Conservation (phyloP, 2,797 vertebrate species). For the Alauda arvensis region DNA sequence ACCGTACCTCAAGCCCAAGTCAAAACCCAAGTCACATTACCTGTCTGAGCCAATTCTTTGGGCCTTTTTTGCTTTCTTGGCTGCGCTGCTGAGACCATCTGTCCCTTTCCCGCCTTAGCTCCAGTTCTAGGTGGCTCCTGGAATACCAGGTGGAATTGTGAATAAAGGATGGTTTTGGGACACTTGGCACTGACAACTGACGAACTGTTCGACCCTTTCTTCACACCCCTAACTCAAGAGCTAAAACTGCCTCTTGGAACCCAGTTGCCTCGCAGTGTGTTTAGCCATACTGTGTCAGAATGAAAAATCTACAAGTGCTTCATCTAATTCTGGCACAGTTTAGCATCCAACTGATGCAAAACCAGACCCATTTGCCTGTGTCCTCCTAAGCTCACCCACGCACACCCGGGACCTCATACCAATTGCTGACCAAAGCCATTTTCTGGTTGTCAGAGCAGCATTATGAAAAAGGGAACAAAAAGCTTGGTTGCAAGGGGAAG, state of each 20-base stretch:
- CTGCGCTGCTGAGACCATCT: constrained; percentile 36
- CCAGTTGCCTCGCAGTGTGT: fast-evolving
- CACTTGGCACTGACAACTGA: background rate
- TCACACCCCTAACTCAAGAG: background rate
- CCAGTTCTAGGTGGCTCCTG: constrained; percentile 81
- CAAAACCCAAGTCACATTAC: constrained; percentile 29
- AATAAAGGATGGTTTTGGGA: background rate
- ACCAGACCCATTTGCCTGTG: background rate
- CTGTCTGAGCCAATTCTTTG: constrained; percentile 67
- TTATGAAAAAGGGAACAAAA: background rate
- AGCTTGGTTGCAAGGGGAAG: background rate
- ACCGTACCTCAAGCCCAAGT: background rate
- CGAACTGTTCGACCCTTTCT: background rate
- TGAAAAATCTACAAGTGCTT: background rate
- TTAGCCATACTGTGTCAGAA: background rate
- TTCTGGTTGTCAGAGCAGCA: background rate
- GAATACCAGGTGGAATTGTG: background rate
- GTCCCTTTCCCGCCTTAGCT: constrained; percentile 81
- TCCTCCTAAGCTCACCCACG: background rate
- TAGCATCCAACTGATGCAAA: background rate
- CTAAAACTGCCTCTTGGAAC: background rate
- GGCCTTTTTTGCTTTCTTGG: constrained; percentile 60
- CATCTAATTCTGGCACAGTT: background rate
- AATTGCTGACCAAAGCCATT: background rate
- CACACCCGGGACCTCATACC: fast-evolving